Base-by-base conservation (phyloP, 2,888 invertebrate genomes). In the Hyposoter dolosus region DNA sequence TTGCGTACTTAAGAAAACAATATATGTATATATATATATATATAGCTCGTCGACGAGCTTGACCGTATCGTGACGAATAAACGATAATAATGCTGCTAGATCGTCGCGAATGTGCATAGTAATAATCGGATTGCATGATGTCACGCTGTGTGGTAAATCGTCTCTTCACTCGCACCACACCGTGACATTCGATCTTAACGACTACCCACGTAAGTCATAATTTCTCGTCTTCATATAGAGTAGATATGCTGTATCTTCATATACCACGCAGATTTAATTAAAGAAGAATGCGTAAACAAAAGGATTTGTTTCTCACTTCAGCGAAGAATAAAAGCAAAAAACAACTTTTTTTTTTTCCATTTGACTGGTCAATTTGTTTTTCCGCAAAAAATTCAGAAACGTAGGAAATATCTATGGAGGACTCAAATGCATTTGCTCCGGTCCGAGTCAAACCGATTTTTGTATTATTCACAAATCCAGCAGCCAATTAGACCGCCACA, bases 111-210 rank as follows among this genome's bases (percentile, higher is more conserved):
- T 84, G 77, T 83, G 85, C 82, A 82, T 75, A 63, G 68, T 77
- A 85, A 85, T 85, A 85, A 85, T 85, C 85, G 40, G 63, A 68
- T 85, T 78, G 85, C 85, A 75, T 69, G 82, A 82, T 85, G 78
- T 75, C 84, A 75, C 82, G 84, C 68, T 75, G 71, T 75, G 71
- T 74, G 65, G 65, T 72, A 66, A 81, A 81, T 81, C 81, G 56
- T 74, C 72, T 66, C 50, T 65, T 81, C 69, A 19, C 60, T 17
- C 66, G 53, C 72, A 35, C 72, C 74, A 63, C 66, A 50, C 45
- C 69, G 78, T 78, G 45, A 78, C 77, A 66, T 56, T 82, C 69
- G 74, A 69, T 78, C 75, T 79, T 85, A 82, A 85, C 74, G 74
- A 85, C 78, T 75, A 79, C 74, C 85, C 82, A 78, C 77, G 78